phyloP scores from a whole-genome alignment of 2,797 vertebrate species.

The Ciconia nigra region DNA sequence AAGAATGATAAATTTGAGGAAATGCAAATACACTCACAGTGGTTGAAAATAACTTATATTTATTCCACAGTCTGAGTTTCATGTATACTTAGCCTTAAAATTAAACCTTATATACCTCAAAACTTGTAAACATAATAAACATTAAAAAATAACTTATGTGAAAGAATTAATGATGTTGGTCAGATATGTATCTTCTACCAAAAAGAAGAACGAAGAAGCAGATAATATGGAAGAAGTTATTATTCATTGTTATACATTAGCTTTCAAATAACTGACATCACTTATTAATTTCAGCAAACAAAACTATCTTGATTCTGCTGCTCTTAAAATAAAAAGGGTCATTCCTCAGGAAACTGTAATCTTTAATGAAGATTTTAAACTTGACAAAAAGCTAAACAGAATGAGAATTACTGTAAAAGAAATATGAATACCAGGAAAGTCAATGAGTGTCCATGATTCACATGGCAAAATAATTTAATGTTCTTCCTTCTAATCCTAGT shows the following conservation, averaged over 20 bases:
- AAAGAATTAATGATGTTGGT: neutral
- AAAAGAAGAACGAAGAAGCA: neutral
- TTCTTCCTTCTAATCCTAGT: neutral
- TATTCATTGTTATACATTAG: neutral
- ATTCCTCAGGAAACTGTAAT: neutral
- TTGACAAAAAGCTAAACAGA: neutral
- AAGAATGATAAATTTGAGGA: neutral
- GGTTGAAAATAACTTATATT: neutral
- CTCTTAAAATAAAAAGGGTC: neutral
- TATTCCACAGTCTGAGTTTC: neutral
- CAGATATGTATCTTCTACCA: neutral
- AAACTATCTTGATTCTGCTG: neutral
- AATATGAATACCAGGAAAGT: neutral
- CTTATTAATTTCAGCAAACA: neutral
- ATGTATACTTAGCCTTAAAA: neutral
- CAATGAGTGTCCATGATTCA: neutral
- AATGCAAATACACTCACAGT: neutral
- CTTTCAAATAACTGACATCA: neutral
- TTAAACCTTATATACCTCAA: neutral
- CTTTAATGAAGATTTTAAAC: neutral
- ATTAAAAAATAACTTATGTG: neutral
- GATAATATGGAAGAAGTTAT: neutral
- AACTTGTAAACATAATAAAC: neutral
- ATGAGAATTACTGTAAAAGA: neutral
- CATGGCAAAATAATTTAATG: neutral